phyloP scores from a whole-genome alignment of 2,797 vertebrate genomes.

The Pogoniulus pusillus region DNA sequence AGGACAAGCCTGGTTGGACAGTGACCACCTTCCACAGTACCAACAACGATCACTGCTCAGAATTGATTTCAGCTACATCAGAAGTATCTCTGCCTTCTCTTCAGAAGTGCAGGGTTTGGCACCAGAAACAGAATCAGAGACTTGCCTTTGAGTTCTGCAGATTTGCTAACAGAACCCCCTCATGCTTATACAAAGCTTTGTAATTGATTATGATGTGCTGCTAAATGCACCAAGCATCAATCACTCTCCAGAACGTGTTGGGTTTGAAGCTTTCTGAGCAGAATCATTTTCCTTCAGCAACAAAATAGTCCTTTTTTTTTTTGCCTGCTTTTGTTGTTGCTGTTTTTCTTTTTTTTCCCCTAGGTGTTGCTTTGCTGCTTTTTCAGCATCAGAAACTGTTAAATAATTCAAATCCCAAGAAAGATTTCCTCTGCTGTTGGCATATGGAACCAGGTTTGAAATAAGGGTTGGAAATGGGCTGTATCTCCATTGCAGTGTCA shows the following conservation, averaged over 20 bases:
- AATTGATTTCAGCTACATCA: background rate
- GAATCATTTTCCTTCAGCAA: background rate
- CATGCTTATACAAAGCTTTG: background rate
- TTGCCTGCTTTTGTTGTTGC: background rate
- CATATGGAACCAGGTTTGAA: constrained; percentile 44
- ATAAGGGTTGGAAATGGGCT: background rate
- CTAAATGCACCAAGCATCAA: constrained; percentile 29
- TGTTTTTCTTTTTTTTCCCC: background rate
- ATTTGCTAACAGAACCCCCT: background rate
- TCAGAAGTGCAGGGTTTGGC: background rate
- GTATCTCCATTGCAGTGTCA: constrained; percentile 43
- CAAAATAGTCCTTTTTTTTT: background rate
- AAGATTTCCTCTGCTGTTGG: constrained; percentile 29
- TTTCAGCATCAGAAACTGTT: constrained; percentile 52
- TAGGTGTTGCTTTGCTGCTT: constrained; percentile 42
- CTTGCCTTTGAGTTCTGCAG: constrained; percentile 4
- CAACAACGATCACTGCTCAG: background rate
- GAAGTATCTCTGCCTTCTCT: background rate
- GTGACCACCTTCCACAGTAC: background rate
- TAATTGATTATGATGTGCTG: constrained; percentile 9
- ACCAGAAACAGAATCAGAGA: background rate
- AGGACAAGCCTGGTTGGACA: background rate
- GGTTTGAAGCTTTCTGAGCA: background rate
- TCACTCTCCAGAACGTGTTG: background rate
- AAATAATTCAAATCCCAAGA: constrained; percentile 61